These are phyloP conservation scores for Formica exsecta DNA, from an alignment of 1,140 invertebrate species.

Conservation along the genomic window DNA sequence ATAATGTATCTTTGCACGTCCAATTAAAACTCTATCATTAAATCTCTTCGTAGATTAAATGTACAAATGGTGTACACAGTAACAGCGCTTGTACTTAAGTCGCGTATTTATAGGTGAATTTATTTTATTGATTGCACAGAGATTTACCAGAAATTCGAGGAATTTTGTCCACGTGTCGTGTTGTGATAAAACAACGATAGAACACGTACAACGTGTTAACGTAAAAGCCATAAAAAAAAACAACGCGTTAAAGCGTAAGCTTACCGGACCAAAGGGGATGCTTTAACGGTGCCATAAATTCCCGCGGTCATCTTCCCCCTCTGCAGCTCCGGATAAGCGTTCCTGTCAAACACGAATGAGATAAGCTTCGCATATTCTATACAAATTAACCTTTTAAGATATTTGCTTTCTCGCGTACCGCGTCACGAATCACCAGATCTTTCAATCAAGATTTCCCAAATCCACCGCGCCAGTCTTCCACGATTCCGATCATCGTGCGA, in stretches of 20 bases:
- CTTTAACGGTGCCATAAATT: constrained; percentile 84
- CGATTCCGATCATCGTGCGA: constrained; percentile 4
- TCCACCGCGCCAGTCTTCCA: not conserved
- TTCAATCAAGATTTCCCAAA: not conserved
- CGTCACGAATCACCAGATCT: not conserved
- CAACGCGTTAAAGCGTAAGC: constrained; percentile 71
- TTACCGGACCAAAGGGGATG: constrained; percentile 78
- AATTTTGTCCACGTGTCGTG: constrained; percentile 60
- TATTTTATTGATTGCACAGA: constrained; percentile 3
- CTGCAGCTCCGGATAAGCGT: constrained; percentile 78
- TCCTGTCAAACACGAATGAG: constrained; percentile 78
- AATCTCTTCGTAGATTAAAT: not conserved
- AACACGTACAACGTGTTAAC: constrained; percentile 78
- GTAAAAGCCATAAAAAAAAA: constrained; percentile 80
- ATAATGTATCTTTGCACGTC: too few species aligned
- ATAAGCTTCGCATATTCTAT: constrained; percentile 66
- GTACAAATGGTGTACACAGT: not conserved
- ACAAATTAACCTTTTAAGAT: constrained; percentile 76
- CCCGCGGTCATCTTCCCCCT: constrained; percentile 82
- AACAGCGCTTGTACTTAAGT: not conserved
- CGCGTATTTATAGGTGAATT: constrained; percentile 3
- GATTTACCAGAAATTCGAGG: constrained; percentile 49
- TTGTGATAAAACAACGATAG: constrained; percentile 60
- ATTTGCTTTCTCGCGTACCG: constrained; percentile 27
- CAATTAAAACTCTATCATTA: not conserved